Evolutionary conservation across 2,888 invertebrate genomes (phyloP).

Genomic region (Eupeodes luniger): DNA sequence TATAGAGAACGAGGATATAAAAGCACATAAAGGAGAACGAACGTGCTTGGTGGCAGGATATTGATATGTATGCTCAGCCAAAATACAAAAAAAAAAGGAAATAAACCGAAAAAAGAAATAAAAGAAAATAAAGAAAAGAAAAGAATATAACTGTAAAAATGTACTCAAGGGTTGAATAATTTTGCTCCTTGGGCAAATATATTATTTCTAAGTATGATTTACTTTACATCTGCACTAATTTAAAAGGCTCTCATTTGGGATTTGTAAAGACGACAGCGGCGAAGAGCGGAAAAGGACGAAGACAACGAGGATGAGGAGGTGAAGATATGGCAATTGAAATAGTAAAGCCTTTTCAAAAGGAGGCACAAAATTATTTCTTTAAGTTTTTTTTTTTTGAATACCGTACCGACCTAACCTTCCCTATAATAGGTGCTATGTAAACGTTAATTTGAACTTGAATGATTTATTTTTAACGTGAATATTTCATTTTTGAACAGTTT

Average conservation of each 20-base stretch:
- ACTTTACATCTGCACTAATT: constrained; percentile 59
- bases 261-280: not conserved
- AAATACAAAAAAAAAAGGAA: constrained; percentile 8
- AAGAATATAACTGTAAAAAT: constrained; percentile 17
- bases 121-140: constrained; percentile 23
- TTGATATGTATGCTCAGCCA: constrained; percentile 50
- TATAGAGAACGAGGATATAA: constrained; percentile 29
- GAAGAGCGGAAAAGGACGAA: no score
- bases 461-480: not conserved
- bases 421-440: not conserved
- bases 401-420: no score
- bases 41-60: constrained; percentile 59
- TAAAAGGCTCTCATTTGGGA: constrained; percentile 39
- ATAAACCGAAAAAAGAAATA: not conserved
- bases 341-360: not conserved
- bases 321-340: constrained; percentile 31
- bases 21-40: constrained; percentile 63
- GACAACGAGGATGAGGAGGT: not conserved
- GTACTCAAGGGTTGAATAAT: constrained; percentile 64
- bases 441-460: constrained; percentile 23
- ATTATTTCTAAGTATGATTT: constrained; percentile 71
- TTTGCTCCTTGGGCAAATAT: constrained; percentile 61
- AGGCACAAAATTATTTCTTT: no score
- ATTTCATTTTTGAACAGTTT: constrained; percentile 15
- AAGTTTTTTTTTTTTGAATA: not conserved